Evolutionary conservation across 2,113 vertebrate genomes (phyloP).

Genomic region (Sapayoa aenigma): DNA sequence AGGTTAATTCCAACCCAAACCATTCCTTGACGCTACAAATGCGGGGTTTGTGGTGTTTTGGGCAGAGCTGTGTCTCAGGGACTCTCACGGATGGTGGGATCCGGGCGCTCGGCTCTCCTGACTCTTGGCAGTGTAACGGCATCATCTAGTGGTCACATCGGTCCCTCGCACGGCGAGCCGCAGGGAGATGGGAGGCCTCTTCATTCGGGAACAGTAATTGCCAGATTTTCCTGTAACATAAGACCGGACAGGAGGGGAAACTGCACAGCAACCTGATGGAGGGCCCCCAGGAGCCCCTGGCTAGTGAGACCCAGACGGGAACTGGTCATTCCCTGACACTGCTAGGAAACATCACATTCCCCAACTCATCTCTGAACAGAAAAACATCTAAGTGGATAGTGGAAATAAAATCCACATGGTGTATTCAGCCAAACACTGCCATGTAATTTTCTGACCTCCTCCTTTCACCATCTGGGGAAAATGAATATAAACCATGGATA

Average conservation of each 20-base stretch:
- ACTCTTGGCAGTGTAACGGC: not conserved
- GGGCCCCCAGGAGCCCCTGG: not conserved
- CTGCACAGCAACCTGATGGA: not conserved
- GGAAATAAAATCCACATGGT: not conserved
- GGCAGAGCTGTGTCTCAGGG: not conserved
- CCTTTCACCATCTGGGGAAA: not conserved
- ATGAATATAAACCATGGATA: not conserved
- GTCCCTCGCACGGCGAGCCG: not conserved
- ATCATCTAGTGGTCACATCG: conserved; percentile 17
- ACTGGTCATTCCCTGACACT: not conserved
- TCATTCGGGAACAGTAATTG: not conserved
- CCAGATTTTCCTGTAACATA: not conserved
- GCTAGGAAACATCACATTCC: not conserved
- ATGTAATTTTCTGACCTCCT: not conserved
- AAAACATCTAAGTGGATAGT: not conserved
- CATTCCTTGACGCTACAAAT: too few species aligned
- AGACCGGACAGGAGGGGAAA: not conserved
- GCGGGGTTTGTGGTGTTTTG: not conserved
- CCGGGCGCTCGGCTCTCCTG: not conserved
- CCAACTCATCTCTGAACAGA: not conserved
- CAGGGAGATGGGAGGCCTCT: not conserved
- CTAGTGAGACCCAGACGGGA: not conserved
- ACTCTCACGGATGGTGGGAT: not conserved
- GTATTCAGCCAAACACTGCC: not conserved
- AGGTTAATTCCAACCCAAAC: not conserved